Evolutionary conservation across 2,797 vertebrate species (phyloP).

Genomic region (Semaprochilodus insignis): DNA sequence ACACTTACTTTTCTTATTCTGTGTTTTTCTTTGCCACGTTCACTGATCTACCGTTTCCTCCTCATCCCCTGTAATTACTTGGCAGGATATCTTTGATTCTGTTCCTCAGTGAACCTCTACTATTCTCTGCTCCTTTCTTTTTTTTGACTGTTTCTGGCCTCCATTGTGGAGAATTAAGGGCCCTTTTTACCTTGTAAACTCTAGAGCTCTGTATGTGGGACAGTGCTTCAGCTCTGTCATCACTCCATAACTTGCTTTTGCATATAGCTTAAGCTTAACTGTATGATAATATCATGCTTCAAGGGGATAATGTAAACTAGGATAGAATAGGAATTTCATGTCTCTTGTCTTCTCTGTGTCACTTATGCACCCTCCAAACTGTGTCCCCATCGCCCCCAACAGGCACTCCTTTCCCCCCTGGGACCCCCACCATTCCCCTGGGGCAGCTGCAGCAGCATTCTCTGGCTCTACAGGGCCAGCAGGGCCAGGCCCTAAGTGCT

Average conservation of each 20-base stretch:
- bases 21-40: not conserved
- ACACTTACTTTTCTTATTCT: not conserved
- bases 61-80: not conserved
- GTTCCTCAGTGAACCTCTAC: not conserved
- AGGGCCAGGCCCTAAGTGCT: slow-evolving; percentile 72
- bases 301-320: not conserved
- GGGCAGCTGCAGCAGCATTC: slow-evolving; percentile 83
- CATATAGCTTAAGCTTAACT: too few relatives aligned
- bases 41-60: not conserved
- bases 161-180: not conserved
- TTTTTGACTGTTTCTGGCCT: not conserved
- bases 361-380: not conserved
- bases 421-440: slow-evolving; percentile 84
- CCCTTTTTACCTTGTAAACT: not conserved
- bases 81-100: not conserved
- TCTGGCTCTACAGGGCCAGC: slow-evolving; percentile 83
- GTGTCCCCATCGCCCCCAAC: slow-evolving; percentile 52
- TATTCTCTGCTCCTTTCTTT: not conserved
- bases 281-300: not conserved
- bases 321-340: not conserved
- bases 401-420: slow-evolving; percentile 82
- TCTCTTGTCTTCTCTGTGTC: not conserved
- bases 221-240: not conserved
- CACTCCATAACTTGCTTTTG: too few relatives aligned
- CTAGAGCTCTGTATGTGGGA: not conserved